These are phyloP conservation scores for Sebastes iracundus DNA, from an alignment of 2,797 vertebrate species.

Conservation along the genomic window DNA sequence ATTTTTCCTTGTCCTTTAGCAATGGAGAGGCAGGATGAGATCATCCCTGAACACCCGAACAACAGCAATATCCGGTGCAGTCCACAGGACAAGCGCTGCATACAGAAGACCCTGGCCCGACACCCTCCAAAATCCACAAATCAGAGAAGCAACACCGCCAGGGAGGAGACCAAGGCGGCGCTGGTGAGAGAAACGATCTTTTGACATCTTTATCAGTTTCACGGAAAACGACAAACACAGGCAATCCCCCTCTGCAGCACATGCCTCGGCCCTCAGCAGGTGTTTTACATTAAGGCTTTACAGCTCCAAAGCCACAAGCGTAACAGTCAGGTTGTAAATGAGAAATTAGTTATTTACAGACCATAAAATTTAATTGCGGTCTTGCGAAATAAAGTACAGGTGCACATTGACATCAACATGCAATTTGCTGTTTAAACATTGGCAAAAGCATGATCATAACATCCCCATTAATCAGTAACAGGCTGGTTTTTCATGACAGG, in stretches of 20 bases:
- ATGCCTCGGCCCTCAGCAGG: constrained; percentile 35
- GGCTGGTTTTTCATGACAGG: constrained; percentile 6
- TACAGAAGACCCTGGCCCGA: constrained; percentile 88
- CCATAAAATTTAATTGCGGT: constrained; percentile 54
- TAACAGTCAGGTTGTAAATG: constrained; percentile 55
- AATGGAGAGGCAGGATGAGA: constrained; percentile 81
- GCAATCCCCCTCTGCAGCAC: not conserved
- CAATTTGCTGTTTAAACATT: constrained; percentile 36
- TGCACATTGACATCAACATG: constrained; percentile 50
- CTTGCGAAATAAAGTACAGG: constrained; percentile 50
- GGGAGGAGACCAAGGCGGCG: constrained; percentile 83
- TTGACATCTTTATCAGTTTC: constrained; percentile 17
- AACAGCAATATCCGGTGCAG: constrained; percentile 93
- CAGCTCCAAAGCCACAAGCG: constrained; percentile 34
- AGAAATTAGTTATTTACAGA: constrained; percentile 65
- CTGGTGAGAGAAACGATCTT: constrained; percentile 73
- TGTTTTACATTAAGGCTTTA: constrained; percentile 63
- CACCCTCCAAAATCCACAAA: constrained; percentile 83
- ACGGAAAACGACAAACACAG: constrained; percentile 17
- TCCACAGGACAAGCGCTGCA: constrained; percentile 90
- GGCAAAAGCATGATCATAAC: constrained; percentile 2
- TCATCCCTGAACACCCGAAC: constrained; percentile 89
- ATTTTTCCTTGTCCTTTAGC: constrained; percentile 46
- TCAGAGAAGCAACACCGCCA: constrained; percentile 82
- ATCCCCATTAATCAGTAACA: constrained; percentile 35